These are phyloP conservation scores for Leptura quadrifasciata DNA, from an alignment of 2,888 invertebrate genomes.

Conservation along the genomic window DNA sequence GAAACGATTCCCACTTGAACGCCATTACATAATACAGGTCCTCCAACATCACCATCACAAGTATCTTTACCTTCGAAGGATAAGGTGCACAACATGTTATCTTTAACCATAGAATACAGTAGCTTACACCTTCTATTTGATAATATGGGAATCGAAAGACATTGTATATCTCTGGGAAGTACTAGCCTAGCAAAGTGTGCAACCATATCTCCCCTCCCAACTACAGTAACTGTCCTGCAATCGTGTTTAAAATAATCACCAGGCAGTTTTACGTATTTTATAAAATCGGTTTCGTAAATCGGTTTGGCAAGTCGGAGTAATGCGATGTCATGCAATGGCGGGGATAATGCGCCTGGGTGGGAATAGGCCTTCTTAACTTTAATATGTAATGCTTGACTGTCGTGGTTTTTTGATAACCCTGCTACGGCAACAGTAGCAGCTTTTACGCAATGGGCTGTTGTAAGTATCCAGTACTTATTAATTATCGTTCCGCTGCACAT, in stretches of 20 bases:
- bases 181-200: neutral
- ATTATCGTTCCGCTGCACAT: conserved; percentile 34
- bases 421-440: neutral
- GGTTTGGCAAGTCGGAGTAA: conserved; percentile 5
- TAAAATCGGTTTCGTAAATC: neutral
- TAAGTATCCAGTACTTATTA: conserved; percentile 21
- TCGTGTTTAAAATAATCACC: neutral
- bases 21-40: conserved; percentile 80
- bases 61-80: conserved; percentile 81
- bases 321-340: conserved; percentile 14
- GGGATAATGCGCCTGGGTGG: neutral
- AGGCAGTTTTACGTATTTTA: conserved; percentile 25
- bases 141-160: neutral
- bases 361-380: neutral
- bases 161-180: neutral
- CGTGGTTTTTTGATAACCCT: conserved; percentile 1
- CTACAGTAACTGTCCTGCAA: neutral
- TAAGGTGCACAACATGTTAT: conserved; percentile 81
- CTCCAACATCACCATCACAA: conserved; percentile 88
- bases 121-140: neutral
- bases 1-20: conserved; percentile 80
- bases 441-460: conserved; percentile 28
- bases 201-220: conserved; percentile 1
- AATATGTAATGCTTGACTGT: neutral
- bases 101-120: neutral